These are phyloP conservation scores for Chloromyia formosa DNA, from an alignment of 2,888 invertebrate species.

Conservation along the genomic window DNA sequence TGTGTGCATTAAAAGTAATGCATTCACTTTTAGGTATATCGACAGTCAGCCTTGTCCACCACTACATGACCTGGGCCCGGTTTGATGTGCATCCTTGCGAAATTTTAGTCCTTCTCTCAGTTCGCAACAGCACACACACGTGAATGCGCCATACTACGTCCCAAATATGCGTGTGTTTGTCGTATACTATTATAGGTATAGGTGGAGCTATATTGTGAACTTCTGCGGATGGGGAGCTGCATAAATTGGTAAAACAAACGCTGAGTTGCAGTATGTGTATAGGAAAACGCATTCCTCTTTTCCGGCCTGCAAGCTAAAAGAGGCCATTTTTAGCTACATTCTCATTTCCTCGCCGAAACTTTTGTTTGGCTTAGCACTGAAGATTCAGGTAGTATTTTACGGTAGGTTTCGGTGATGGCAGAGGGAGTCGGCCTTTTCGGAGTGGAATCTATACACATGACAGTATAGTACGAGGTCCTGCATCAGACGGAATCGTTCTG, in stretches of 20 bases:
- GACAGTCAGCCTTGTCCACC: slow-evolving; percentile 26
- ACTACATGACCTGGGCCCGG: slow-evolving; percentile 23
- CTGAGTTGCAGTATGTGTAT: slow-evolving; percentile 31
- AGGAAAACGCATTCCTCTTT: slow-evolving; percentile 42
- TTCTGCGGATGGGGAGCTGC: slow-evolving; percentile 20
- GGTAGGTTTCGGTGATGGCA: slow-evolving; percentile 2
- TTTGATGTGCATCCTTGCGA: slow-evolving; percentile 30
- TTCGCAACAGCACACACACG: slow-evolving; percentile 17
- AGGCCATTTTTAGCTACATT: slow-evolving; percentile 36
- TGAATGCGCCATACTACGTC: slow-evolving; percentile 12
- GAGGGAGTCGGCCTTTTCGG: too few species aligned
- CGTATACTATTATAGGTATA: neutral
- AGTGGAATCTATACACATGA: neutral
- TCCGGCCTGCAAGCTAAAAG: slow-evolving; percentile 28
- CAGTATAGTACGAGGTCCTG: neutral
- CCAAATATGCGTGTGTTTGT: neutral
- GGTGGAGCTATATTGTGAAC: neutral
- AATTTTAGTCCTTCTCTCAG: slow-evolving; percentile 13
- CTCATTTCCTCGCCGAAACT: slow-evolving; percentile 37
- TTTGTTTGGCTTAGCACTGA: slow-evolving; percentile 13
- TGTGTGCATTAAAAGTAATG: slow-evolving; percentile 35
- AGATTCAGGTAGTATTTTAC: slow-evolving; percentile 6
- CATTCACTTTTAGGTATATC: slow-evolving; percentile 37
- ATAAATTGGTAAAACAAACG: slow-evolving; percentile 40
- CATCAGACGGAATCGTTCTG: slow-evolving; percentile 16